Evolutionary conservation across 2,797 vertebrate genomes (phyloP).

Genomic region (Platalea minor): DNA sequence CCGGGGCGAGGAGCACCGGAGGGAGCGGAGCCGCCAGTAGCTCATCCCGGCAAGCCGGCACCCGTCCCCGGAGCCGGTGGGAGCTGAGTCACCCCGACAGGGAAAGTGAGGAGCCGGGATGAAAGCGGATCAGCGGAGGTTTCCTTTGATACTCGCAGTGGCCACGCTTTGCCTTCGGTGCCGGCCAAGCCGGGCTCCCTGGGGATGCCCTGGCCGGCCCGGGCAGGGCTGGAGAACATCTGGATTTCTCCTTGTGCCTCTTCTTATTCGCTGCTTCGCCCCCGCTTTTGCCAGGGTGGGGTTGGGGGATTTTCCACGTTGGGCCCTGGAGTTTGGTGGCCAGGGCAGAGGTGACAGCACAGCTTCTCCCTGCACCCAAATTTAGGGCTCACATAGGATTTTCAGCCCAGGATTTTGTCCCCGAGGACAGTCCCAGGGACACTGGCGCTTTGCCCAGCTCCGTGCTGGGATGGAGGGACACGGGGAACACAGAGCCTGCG

Average conservation of each 20-base stretch:
- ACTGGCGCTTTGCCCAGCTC: background rate
- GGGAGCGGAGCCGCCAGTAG: background rate
- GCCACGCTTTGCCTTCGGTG: background rate
- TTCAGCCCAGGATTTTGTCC: fast-evolving
- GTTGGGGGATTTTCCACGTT: fast-evolving
- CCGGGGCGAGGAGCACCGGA: background rate
- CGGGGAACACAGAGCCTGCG: background rate
- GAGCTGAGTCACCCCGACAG: background rate
- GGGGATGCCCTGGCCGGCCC: background rate
- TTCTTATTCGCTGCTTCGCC: background rate
- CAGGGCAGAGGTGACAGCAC: background rate
- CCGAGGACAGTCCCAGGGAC: fast-evolving
- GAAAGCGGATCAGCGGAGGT: background rate
- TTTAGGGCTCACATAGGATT: fast-evolving
- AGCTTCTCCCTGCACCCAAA: fast-evolving
- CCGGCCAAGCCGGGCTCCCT: background rate
- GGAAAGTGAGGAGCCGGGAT: background rate
- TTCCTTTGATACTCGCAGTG: background rate
- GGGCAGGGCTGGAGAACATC: background rate
- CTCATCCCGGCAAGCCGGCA: background rate
- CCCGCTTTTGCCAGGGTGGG: background rate
- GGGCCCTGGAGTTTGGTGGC: background rate
- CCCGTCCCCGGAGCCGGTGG: background rate
- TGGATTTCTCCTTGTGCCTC: background rate
- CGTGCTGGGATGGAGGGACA: fast-evolving